Evolutionary conservation across 2,797 vertebrate species (phyloP), one percentile per base, ranked within the genome.

Genomic region (Meriones psammophilus): DNA sequence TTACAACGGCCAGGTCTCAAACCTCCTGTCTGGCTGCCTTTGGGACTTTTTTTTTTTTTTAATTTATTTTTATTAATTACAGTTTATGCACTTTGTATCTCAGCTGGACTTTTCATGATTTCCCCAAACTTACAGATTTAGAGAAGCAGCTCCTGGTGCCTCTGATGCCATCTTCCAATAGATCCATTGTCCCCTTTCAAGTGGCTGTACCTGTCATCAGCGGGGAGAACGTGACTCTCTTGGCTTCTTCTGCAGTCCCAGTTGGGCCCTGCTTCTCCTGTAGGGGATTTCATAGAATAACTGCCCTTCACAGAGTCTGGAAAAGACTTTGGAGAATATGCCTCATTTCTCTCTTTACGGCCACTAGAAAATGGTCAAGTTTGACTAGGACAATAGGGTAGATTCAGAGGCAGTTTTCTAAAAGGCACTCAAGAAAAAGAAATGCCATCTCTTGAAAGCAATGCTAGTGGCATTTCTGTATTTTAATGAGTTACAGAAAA

Each of bases 361-460:
- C 9, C 22, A 36, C 56, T 50, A n/a, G 77, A 68, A 94, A 88
- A 50, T 46, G 58, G 50, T 9, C 22, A 56, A 62, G 22, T 91
- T 95, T 88, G 88, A 94, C 58, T 60, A 91, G 66, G 4, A 30
- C 36, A 81, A 26, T 74, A 68, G 86, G 50, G 69, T 94, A 95
- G 93, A 66, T 80, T 89, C 20, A 81, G 54, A 42, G 39, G n/a
- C 18, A 24, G 30, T 64, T 96, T 92, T 89, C 46, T 90, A 69
- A 95, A 93, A 92, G 78, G 1, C 74, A 58, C 50, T 78, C 68
- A 96, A 84, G 92, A 30, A 88, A 94, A 92, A 89, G 86, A 89
- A 94, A 66, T 18, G 91, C 26, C 60, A 36, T 89, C 60, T 33
- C 36, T 93, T 58, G 73, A 60, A 96, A 95, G 80, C 17, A 69